phyloP scores from a whole-genome alignment of 2,888 invertebrate species.

The Sesamia inferens region DNA sequence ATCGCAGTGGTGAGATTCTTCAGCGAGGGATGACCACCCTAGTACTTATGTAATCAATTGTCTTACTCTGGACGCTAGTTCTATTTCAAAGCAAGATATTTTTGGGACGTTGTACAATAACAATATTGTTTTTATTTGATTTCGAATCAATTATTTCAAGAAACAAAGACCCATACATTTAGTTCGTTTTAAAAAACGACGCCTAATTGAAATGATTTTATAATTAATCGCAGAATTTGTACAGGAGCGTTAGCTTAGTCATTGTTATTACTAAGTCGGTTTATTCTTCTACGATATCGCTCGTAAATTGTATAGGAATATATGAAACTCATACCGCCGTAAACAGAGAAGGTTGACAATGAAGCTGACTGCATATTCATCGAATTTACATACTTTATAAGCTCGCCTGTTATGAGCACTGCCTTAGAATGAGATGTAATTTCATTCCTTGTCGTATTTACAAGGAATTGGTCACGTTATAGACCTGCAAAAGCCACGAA shows the following conservation, averaged over 20 bases:
- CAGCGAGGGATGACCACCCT: too few relatives aligned
- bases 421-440: slow-evolving; percentile 10
- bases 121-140: too few relatives aligned
- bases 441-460: slow-evolving; percentile 2
- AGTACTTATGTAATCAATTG: too few relatives aligned
- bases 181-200: too few relatives aligned
- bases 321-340: slow-evolving; percentile 1
- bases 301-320: neutral
- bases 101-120: too few relatives aligned
- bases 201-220: too few relatives aligned
- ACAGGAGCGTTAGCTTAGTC: neutral
- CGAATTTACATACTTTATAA: slow-evolving; percentile 23
- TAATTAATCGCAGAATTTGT: too few relatives aligned
- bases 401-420: neutral
- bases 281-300: neutral
- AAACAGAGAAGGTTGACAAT: neutral
- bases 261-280: neutral
- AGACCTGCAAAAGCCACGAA: neutral
- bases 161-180: too few relatives aligned
- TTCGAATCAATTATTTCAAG: too few relatives aligned
- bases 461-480: slow-evolving; percentile 2
- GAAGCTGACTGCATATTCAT: slow-evolving; percentile 16
- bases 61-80: too few relatives aligned
- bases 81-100: too few relatives aligned
- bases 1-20: too few relatives aligned